phyloP scores from a whole-genome alignment of 2,797 vertebrate genomes.

The Strix occidentalis region DNA sequence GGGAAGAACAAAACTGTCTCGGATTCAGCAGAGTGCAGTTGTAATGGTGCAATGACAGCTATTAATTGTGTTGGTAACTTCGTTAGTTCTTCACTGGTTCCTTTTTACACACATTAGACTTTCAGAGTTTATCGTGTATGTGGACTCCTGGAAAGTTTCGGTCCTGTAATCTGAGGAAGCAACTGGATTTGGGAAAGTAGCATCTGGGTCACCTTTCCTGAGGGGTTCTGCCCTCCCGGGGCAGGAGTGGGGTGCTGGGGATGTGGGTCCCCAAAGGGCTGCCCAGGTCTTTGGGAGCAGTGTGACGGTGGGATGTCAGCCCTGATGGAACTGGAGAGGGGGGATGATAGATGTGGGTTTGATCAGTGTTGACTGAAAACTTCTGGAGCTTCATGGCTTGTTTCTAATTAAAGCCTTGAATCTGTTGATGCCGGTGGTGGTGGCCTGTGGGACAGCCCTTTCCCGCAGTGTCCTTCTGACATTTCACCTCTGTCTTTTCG shows the following conservation, averaged over 20 bases:
- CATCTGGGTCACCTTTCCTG: fast-evolving
- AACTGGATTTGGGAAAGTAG: neutral
- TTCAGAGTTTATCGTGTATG: neutral
- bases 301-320: fast-evolving
- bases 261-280: too few relatives aligned
- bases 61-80: neutral
- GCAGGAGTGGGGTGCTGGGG: neutral
- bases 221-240: neutral
- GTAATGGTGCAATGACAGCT: neutral
- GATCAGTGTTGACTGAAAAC: neutral
- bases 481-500: neutral
- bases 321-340: neutral
- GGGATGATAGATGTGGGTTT: neutral
- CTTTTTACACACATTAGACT: neutral
- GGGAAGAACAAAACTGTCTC: neutral
- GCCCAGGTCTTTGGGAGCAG: neutral
- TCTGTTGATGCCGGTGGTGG: neutral
- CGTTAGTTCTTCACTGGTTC: neutral
- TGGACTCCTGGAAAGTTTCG: neutral
- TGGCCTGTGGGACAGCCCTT: neutral
- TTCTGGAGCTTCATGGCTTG: neutral
- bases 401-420: neutral
- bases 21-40: neutral
- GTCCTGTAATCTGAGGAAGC: fast-evolving
- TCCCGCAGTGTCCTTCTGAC: neutral